Conservation (phyloP, 2,888 invertebrate species). For the Drosophila limbata region DNA sequence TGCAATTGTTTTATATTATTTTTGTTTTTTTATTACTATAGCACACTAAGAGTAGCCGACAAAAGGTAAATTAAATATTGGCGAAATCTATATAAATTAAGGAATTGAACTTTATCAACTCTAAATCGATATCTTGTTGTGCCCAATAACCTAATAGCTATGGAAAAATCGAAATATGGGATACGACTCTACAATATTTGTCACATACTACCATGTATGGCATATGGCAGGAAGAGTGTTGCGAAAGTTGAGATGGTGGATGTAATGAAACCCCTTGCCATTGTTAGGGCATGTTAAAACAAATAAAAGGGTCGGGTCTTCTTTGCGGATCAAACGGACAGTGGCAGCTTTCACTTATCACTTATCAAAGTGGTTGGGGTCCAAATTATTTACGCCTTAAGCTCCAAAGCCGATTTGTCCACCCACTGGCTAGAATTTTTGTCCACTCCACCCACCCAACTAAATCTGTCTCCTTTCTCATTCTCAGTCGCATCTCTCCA, state of each 20-base stretch:
- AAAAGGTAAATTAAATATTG: no score
- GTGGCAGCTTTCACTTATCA: slow-evolving; percentile 71
- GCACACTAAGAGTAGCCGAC: no score
- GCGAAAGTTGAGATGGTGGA: background rate
- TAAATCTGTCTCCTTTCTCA: slow-evolving; percentile 5
- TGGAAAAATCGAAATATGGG: no score
- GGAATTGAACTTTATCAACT: no score
- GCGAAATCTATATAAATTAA: no score
- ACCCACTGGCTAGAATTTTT: slow-evolving; percentile 28
- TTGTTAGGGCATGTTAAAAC: slow-evolving; percentile 19
- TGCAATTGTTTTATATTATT: no score
- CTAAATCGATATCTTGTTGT: no score
- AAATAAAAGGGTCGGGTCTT: slow-evolving; percentile 50
- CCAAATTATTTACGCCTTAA: slow-evolving; percentile 80
- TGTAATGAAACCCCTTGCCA: background rate
- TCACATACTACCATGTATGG: no score
- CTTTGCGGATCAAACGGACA: slow-evolving; percentile 61
- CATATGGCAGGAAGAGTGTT: background rate
- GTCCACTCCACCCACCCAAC: background rate
- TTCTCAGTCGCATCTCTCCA: background rate
- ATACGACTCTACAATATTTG: background rate
- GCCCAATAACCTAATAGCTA: no score
- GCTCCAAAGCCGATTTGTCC: slow-evolving; percentile 75
- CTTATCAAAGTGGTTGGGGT: slow-evolving; percentile 68
- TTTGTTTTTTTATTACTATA: no score